Percentiles rank a stretch among this genome's conserved stretches.
Conservation (phyloP, 2,888 invertebrate species). For the Steinernema carpocapsae region DNA sequence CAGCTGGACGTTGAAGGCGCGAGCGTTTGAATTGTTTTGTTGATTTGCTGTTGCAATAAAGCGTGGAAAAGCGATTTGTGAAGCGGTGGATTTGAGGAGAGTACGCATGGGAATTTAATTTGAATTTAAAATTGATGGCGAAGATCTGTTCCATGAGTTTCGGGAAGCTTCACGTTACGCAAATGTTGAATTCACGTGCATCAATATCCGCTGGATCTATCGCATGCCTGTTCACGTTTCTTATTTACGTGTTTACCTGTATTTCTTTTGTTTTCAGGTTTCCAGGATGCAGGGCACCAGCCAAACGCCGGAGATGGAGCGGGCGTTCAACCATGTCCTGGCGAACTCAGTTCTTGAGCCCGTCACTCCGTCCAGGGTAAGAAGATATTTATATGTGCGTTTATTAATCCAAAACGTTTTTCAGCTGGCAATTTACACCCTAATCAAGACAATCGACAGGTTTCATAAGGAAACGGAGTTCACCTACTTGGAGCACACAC, state of each 20-base stretch:
- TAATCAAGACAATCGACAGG: slow-evolving; percentile 10
- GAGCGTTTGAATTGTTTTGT: slow-evolving; percentile 9
- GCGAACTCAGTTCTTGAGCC: slow-evolving; percentile 26
- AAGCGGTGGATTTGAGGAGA: neutral
- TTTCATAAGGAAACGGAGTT: neutral
- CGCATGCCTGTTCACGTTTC: no score
- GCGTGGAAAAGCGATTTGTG: neutral
- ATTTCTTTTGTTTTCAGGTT: neutral
- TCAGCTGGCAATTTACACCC: neutral
- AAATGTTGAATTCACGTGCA: no score
- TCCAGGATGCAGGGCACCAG: neutral
- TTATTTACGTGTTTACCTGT: neutral
- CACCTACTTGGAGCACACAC: slow-evolving; percentile 18
- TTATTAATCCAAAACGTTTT: neutral
- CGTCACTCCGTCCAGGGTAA: slow-evolving; percentile 6
- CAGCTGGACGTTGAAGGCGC: slow-evolving; percentile 14
- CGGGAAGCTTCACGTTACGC: no score
- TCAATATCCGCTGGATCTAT: no score
- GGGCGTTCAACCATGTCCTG: slow-evolving; percentile 27
- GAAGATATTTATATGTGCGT: neutral
- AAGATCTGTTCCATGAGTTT: no score
- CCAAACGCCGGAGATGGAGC: slow-evolving; percentile 9
- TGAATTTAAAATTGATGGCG: no score
- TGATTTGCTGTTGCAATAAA: slow-evolving; percentile 15
- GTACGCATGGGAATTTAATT: no score